These are phyloP conservation scores for Caenorhabditis brenneri DNA, from an alignment of 1,140 invertebrate species.

Conservation along the genomic window DNA sequence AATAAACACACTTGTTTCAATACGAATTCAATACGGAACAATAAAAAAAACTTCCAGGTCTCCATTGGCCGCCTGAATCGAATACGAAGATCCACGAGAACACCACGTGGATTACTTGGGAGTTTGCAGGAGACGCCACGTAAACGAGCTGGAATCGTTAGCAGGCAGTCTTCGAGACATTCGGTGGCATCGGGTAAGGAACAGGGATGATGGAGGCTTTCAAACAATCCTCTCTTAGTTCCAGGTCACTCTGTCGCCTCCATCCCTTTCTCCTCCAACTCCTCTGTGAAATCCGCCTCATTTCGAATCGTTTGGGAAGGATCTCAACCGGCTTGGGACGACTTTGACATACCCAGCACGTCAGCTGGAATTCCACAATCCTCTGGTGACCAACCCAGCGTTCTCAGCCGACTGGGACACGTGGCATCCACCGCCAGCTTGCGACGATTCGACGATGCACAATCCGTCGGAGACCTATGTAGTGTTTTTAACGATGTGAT, in stretches of 20 bases:
- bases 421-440: background rate
- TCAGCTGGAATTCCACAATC: background rate
- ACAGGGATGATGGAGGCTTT: background rate
- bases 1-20: background rate
- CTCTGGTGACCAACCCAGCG: background rate
- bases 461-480: conserved; percentile 46
- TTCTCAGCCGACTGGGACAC: background rate
- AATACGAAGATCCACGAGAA: conserved; percentile 24
- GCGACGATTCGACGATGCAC: conserved; percentile 10
- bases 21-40: too few relatives aligned
- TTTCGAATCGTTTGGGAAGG: conserved; percentile 49
- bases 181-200: conserved; percentile 3
- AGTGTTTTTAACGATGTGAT: conserved; percentile 48
- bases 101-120: background rate
- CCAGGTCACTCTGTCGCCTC: background rate
- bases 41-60: background rate
- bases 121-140: conserved; percentile 9
- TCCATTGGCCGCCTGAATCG: conserved; percentile 6
- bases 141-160: conserved; percentile 25
- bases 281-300: conserved; percentile 43
- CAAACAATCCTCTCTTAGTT: background rate
- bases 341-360: background rate
- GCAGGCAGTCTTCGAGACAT: conserved; percentile 17
- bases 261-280: conserved; percentile 9
- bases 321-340: conserved; percentile 25